Base-by-base conservation (phyloP, 1,140 invertebrate species). In the Prorops nasuta region DNA sequence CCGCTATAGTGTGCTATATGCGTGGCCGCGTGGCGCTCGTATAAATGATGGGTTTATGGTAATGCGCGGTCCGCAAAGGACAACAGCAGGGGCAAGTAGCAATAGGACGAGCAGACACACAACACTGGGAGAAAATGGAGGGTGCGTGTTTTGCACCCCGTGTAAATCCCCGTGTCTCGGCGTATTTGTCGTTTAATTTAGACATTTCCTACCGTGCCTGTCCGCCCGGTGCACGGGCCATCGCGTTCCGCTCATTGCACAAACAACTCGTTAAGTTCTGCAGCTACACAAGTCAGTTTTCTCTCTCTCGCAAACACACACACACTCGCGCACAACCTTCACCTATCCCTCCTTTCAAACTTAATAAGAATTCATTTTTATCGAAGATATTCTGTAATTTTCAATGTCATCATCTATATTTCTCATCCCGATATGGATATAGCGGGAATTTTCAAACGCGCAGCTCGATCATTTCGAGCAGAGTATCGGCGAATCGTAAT, bases 181-280 rank as follows among this genome's bases (percentile, higher is more conserved):
- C 64, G 64, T 71, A 72, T 73, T 74, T 73, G 70, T 74, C 71
- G 67, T 71, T 71, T 72, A 71, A 69, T 74, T 72, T 68, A 71
- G 69, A 67, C 65, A 66, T 73, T 70, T 73, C 63, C 69, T 60
- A 56, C 62, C 45, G 44, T 53, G 49, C 52, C 54, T 44, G 55
- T 55, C 53, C 52, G 53, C 54, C 52, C 44, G 51, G 56, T 55
- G 57, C 54, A 56, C 51, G 63, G 48, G 59, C 55, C 56, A 56
- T 58, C 61, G 56, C 50, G 49, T 58, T 65, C 42, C 66, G 45
- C 49, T 62, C 63, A 51, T 64, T 56, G 58, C 41, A 56, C 60
- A 58, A 69, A 66, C 63, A 59, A 64, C 50, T 67, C 57, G 58
- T 69, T 61, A 58, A 64, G 49, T 64, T 60, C 43, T 50, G 40